A percentile compares a stretch with the other conserved stretches of the same genome.
phyloP scores from a whole-genome alignment of 2,888 invertebrate genomes.

The Maniola hyperantus region DNA sequence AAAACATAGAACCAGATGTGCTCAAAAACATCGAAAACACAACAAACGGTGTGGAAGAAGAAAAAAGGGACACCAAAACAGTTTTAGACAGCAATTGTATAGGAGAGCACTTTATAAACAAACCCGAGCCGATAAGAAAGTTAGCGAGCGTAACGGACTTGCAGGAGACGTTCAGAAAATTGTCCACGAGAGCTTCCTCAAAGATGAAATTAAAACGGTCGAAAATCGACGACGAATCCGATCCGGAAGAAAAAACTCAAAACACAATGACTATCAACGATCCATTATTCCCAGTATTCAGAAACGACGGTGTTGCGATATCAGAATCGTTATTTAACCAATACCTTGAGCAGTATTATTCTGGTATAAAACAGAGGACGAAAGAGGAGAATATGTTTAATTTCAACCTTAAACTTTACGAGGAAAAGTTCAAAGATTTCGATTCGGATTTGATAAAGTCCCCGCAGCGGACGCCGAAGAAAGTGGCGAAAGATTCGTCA shows the following conservation, averaged over 20 bases:
- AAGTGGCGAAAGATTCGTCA: constrained; percentile 61
- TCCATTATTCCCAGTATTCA: constrained; percentile 89
- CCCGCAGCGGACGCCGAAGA: constrained; percentile 73
- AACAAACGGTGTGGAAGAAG: constrained; percentile 55
- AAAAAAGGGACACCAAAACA: constrained; percentile 66
- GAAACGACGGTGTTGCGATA: constrained; percentile 87
- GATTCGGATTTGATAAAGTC: constrained; percentile 72
- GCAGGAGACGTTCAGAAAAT: constrained; percentile 82
- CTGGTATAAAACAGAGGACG: constrained; percentile 75
- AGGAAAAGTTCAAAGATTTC: constrained; percentile 76
- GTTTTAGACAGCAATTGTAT: constrained; percentile 70
- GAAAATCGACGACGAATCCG: constrained; percentile 52
- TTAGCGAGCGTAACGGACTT: constrained; percentile 85
- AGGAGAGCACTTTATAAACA: constrained; percentile 76
- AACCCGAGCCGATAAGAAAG: constrained; percentile 72
- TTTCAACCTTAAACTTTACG: constrained; percentile 64
- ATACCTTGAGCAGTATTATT: constrained; percentile 85
- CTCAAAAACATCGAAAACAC: constrained; percentile 66
- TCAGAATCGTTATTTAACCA: constrained; percentile 88
- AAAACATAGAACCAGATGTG: constrained; percentile 62
- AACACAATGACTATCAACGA: constrained; percentile 89
- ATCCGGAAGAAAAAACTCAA: constrained; percentile 66
- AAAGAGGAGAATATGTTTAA: constrained; percentile 74
- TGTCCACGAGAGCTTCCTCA: constrained; percentile 81
- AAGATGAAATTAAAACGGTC: constrained; percentile 75